A percentile compares a stretch with the other conserved stretches of the same genome.
Evolutionary conservation across 2,888 invertebrate genomes (phyloP).

Genomic region (Troides oblongomaculatus): DNA sequence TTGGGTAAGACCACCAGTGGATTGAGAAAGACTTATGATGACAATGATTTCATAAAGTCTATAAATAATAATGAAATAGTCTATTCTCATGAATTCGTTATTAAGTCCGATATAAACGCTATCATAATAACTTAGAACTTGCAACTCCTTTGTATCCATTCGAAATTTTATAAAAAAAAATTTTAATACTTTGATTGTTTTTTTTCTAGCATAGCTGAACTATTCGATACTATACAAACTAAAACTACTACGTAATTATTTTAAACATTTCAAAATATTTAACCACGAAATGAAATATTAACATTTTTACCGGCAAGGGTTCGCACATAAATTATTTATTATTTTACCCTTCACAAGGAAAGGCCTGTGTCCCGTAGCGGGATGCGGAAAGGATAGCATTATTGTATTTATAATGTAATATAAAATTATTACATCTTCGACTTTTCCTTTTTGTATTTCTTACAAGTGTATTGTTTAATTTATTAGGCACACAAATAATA

Average conservation of each 20-base stretch:
- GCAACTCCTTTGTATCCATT: too few species aligned
- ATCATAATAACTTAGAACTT: too few species aligned
- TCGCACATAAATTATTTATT: conserved; percentile 2
- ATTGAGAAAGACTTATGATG: too few species aligned
- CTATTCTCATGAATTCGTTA: too few species aligned
- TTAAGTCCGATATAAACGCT: too few species aligned
- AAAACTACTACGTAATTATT: neutral
- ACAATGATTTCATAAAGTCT: too few species aligned
- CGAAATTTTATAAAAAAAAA: too few species aligned
- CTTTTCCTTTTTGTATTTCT: neutral
- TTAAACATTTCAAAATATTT: neutral
- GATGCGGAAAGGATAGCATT: neutral
- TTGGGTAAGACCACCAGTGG: too few species aligned
- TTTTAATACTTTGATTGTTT: too few species aligned
- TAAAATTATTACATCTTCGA: neutral
- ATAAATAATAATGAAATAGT: too few species aligned
- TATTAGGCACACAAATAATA: too few species aligned
- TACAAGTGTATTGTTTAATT: too few species aligned
- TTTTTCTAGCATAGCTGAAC: neutral
- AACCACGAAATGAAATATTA: neutral
- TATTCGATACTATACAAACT: neutral
- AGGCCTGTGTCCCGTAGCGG: neutral
- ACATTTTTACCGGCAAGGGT: neutral
- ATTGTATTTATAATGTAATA: conserved; percentile 2
- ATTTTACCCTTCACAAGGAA: neutral